These are phyloP conservation scores for Thecophora atra DNA, from an alignment of 2,888 invertebrate genomes.

Conservation along the genomic window DNA sequence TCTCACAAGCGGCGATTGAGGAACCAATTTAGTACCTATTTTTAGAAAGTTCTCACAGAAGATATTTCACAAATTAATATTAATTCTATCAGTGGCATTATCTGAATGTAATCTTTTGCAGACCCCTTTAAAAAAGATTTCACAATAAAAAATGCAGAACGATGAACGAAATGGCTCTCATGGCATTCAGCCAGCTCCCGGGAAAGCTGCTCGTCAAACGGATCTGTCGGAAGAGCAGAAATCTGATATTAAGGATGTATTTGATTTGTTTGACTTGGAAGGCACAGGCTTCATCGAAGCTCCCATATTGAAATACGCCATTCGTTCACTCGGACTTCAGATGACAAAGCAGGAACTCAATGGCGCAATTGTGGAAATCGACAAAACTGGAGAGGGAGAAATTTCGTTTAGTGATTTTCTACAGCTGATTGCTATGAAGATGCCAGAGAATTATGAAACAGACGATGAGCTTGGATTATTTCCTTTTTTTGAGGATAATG, in stretches of 20 bases:
- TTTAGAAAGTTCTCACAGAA: too few species aligned
- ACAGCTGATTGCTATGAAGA: slow-evolving; percentile 88
- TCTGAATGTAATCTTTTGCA: too few species aligned
- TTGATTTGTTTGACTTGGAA: slow-evolving; percentile 92
- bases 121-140: too few species aligned
- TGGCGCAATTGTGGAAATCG: slow-evolving; percentile 90
- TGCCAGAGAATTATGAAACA: slow-evolving; percentile 94
- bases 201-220: slow-evolving; percentile 78
- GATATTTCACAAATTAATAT: too few species aligned
- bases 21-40: too few species aligned
- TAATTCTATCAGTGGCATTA: too few species aligned
- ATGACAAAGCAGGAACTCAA: slow-evolving; percentile 98
- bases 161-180: neutral
- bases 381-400: slow-evolving; percentile 84
- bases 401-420: slow-evolving; percentile 90
- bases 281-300: slow-evolving; percentile 88
- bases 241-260: slow-evolving; percentile 93
- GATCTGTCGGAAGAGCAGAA: slow-evolving; percentile 91
- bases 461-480: slow-evolving; percentile 99
- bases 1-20: too few species aligned
- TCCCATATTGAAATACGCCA: slow-evolving; percentile 94
- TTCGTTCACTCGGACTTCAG: slow-evolving; percentile 95
- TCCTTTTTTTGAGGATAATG: slow-evolving; percentile 95
- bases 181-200: slow-evolving; percentile 64
- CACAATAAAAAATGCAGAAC: neutral